Base-by-base conservation (phyloP, 2,113 vertebrate species). In the Puffinus mauretanicus region DNA sequence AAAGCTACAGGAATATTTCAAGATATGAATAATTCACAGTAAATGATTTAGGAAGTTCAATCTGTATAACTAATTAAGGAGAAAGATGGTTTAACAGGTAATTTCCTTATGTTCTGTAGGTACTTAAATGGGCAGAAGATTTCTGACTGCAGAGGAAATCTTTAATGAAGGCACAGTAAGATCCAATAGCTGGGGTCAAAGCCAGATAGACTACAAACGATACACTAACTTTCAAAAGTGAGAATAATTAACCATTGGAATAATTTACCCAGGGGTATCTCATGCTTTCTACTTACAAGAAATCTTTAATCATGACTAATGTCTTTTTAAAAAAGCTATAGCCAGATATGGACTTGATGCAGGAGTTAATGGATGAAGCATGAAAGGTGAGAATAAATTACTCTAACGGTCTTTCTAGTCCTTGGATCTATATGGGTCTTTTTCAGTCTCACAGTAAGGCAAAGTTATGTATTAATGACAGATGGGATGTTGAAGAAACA, bases 31-130 rank as follows among this genome's bases (percentile, higher is more conserved):
- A 94, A 96, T 82, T 94, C 91, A 95, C 54, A 70, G 78, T 92
- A 89, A 95, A 94, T 95, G 27, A 91, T 79, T 93, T 87, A 95
- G 95, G 86, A 96, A 95, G 70, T 93, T 96, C 94, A 95, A 85
- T 96, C 93, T 94, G 91, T 93, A 44, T 70, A 95, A 82, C 86
- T 96, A 94, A 97, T 95, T 94, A 96, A 54, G 81, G 86, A 80
- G 86, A 95, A 79, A 66, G 75, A 85, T 93, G 42, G 54, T 76
- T 73, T 82, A 97, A 95, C 77, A 96, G 62, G 81, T 62, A 97
- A 95, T 94, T 97, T 97, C 92, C 92, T 96, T 12, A 0, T 79
- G 52, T 66, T 95, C 93, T 82, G 24, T 90, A 64, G 94, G 64
- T 70, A 92, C 52, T 78, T 80, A 94, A 78, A 86, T 40, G 22